These are phyloP conservation scores for Rhyacichthys aspro DNA, from an alignment of 2,797 vertebrate genomes.

Conservation along the genomic window DNA sequence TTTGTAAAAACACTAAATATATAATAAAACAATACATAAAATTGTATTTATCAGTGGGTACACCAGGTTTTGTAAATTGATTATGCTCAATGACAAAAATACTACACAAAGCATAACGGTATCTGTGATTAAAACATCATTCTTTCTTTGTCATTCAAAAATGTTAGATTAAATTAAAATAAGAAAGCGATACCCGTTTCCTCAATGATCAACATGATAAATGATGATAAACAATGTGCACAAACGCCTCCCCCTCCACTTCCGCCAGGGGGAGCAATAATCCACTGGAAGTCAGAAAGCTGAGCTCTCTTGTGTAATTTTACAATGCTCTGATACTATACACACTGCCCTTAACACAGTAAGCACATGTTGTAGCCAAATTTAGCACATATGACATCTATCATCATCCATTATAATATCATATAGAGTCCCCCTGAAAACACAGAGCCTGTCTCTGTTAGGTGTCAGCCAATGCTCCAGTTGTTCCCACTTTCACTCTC, in stretches of 20 bases:
- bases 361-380: conserved; percentile 18
- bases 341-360: conserved; percentile 38
- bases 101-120: no score
- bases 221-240: no score
- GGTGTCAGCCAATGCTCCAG: not conserved
- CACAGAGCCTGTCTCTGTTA: not conserved
- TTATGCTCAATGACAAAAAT: no score
- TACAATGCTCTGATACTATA: conserved; percentile 30
- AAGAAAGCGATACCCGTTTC: no score
- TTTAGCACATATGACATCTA: conserved; percentile 50
- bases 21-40: no score
- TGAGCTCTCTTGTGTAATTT: conserved; percentile 45
- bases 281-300: conserved; percentile 1
- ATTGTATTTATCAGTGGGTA: no score
- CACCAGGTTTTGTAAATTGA: no score
- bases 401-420: conserved; percentile 37
- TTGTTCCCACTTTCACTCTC: conserved; percentile 20
- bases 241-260: no score
- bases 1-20: no score
- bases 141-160: no score
- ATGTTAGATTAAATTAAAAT: no score
- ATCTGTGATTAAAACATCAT: not conserved
- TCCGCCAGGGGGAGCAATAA: conserved; percentile 56
- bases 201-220: no score
- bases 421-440: not conserved